A percentile compares a stretch with the other conserved stretches of the same genome.
These are phyloP conservation scores for Aegithalos caudatus DNA, from an alignment of 2,113 vertebrate genomes.

Conservation along the genomic window DNA sequence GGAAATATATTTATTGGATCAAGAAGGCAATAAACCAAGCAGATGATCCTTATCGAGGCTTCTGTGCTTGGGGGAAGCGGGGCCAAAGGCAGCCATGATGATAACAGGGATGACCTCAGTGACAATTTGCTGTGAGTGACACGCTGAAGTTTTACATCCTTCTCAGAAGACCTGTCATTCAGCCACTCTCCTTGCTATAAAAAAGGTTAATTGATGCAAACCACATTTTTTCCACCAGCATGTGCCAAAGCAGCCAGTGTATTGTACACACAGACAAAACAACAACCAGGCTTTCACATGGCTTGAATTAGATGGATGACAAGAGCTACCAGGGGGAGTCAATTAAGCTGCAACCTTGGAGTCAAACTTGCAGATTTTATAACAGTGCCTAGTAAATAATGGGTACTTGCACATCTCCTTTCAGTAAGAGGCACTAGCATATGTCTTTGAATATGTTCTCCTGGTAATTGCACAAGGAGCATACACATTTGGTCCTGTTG, in stretches of 20 bases:
- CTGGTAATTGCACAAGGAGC: constrained; percentile 53
- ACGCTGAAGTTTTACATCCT: constrained; percentile 55
- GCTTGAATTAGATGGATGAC: constrained; percentile 47
- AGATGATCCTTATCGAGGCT: constrained; percentile 41
- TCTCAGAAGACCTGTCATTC: constrained; percentile 68
- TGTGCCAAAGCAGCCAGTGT: constrained; percentile 35
- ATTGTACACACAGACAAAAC: constrained; percentile 28
- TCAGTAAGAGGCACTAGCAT: constrained; percentile 62
- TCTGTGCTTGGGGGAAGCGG: constrained; percentile 36
- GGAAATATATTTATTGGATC: constrained; percentile 56
- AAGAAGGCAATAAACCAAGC: constrained; percentile 43
- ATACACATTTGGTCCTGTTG: constrained; percentile 52
- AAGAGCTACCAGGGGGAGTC: constrained; percentile 54
- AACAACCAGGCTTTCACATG: background rate
- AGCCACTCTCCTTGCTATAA: constrained; percentile 55
- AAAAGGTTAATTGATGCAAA: constrained; percentile 75
- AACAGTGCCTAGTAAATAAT: constrained; percentile 65
- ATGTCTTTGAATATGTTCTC: constrained; percentile 65
- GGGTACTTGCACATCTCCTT: constrained; percentile 59
- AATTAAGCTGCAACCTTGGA: constrained; percentile 58
- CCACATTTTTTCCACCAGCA: constrained; percentile 62
- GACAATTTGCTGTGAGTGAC: constrained; percentile 62
- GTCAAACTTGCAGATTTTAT: constrained; percentile 68
- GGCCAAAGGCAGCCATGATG: constrained; percentile 27
- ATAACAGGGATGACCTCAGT: constrained; percentile 47